These are phyloP conservation scores for Drosophila infuscata DNA, from an alignment of 2,888 invertebrate genomes.

Conservation along the genomic window DNA sequence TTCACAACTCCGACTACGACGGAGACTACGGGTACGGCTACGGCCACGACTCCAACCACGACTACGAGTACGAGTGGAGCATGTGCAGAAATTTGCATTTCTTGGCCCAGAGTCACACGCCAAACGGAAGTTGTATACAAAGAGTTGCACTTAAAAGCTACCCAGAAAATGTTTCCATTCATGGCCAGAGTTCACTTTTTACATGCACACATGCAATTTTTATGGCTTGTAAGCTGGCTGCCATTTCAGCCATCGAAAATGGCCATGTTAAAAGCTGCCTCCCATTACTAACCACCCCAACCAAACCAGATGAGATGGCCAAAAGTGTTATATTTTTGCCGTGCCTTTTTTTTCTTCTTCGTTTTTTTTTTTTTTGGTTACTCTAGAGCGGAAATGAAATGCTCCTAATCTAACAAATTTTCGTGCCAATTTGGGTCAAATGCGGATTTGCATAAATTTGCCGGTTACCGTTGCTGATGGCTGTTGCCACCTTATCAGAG, in stretches of 20 bases:
- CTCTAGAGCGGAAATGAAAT: constrained; percentile 67
- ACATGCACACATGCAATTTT: constrained; percentile 74
- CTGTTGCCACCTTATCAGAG: constrained; percentile 78
- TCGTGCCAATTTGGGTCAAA: constrained; percentile 82
- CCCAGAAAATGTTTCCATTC: constrained; percentile 66
- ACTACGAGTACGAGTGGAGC: constrained; percentile 29
- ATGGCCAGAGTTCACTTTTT: constrained; percentile 51
- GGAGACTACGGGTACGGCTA: constrained; percentile 22
- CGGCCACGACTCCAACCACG: constrained; percentile 1
- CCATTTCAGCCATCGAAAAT: constrained; percentile 64
- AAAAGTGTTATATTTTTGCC: constrained; percentile 31
- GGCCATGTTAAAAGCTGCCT: constrained; percentile 38
- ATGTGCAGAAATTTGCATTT: constrained; percentile 78
- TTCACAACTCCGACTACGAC: constrained; percentile 30
- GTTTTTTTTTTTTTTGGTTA: constrained; percentile 33
- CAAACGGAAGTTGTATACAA: constrained; percentile 80
- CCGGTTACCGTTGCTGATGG: constrained; percentile 44
- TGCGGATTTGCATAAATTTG: constrained; percentile 80
- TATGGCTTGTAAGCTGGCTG: constrained; percentile 71
- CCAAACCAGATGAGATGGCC: constrained; percentile 13
- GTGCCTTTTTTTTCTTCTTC: constrained; percentile 7
- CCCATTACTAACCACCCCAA: constrained; percentile 1
- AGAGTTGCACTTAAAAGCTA: constrained; percentile 77
- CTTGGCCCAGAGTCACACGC: constrained; percentile 66
- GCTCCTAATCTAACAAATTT: constrained; percentile 80